Base-by-base conservation (phyloP, 2,888 invertebrate genomes). In the Ceriagrion tenellum region DNA sequence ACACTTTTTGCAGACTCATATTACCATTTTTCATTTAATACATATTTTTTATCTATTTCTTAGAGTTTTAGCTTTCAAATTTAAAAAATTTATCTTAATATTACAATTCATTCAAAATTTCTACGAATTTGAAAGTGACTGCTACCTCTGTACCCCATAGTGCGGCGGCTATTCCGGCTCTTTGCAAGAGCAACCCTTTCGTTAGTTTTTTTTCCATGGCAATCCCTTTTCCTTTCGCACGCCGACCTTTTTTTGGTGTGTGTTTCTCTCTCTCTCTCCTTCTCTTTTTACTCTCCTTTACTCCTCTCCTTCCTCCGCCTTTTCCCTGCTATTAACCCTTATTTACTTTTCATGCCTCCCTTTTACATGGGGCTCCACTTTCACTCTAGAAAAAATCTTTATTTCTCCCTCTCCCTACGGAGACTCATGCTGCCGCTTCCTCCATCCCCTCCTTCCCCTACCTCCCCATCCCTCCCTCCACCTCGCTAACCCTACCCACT, bases 261-360 rank as follows among this genome's bases (percentile, higher is more conserved):
- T 26, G n/a, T n/a, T n/a, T 69, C 3, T 8, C 69, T n/a, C 69
- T 8, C 23, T 69, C 69, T n/a, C 3, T n/a, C n/a, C n/a, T n/a
- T n/a, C n/a, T n/a, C n/a, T n/a, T n/a, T n/a, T n/a, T n/a, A n/a
- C n/a, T n/a, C n/a, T n/a, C n/a, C n/a, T n/a, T n/a, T n/a, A n/a
- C n/a, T n/a, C n/a, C n/a, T n/a, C n/a, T 26, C 69, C 26, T n/a
- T 69, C 69, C 23, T 69, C 69, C n/a, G 26, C 69, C 69, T 69
- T 69, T 69, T 69, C n/a, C n/a, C 69, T 69, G 69, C 69, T 69
- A 69, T 69, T 69, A 69, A 69, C 69, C 69, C 69, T 69, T 69
- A 69, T 69, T 69, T 69, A 69, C n/a, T 69, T 69, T 69, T 69
- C 69, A 69, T 69, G 69, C 69, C 69, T 12, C 69, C 69, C 69